Evolutionary conservation across 2,113 vertebrate species (phyloP).

Genomic region (Ascaphus truei): DNA sequence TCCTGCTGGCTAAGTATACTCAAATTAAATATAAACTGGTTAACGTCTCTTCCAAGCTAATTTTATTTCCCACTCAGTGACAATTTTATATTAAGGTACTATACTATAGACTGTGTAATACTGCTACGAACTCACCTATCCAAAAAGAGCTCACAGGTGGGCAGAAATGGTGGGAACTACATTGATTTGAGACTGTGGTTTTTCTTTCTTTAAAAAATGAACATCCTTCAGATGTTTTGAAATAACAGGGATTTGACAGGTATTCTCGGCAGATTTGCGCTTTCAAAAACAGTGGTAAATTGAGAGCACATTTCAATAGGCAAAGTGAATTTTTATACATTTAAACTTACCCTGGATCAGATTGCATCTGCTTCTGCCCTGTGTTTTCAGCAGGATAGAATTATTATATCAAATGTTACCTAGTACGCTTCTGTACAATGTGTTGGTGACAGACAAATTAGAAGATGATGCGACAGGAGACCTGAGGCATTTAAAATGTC

Average conservation of each 20-base stretch:
- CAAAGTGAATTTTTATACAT: neutral
- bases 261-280: neutral
- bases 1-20: neutral
- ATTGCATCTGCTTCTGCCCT: neutral
- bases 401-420: neutral
- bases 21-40: conserved; percentile 1
- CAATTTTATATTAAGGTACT: conserved; percentile 3
- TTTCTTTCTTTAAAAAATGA: neutral
- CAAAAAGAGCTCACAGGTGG: neutral
- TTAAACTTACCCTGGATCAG: neutral
- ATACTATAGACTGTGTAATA: neutral
- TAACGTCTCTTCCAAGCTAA: neutral
- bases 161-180: conserved; percentile 1
- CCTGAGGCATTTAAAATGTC: neutral
- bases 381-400: neutral
- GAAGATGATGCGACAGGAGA: neutral
- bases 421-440: too few relatives aligned
- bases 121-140: neutral
- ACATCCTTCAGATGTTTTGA: neutral
- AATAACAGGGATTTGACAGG: neutral
- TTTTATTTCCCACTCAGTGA: conserved; percentile 2
- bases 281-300: neutral
- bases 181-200: neutral
- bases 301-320: neutral
- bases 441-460: neutral